Percentiles rank a stretch among this genome's conserved stretches.
Conservation (phyloP, 2,797 vertebrate species). For the Microctenopoma stevenorrisi region DNA sequence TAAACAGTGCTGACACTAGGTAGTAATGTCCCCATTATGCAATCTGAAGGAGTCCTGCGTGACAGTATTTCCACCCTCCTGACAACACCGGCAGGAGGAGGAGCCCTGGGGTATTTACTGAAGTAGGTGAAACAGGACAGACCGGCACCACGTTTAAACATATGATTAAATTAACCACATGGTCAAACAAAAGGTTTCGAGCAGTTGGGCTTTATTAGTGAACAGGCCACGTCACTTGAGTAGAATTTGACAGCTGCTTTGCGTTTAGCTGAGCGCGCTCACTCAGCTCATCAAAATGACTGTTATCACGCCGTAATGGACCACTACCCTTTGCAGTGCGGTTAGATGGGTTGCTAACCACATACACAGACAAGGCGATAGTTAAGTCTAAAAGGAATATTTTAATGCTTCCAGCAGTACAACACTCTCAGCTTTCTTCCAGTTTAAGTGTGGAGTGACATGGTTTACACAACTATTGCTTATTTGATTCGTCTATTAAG, state of each 20-base stretch:
- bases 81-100: constrained; percentile 41
- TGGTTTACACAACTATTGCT: constrained; percentile 34
- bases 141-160: constrained; percentile 41
- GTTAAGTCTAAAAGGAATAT: constrained; percentile 64
- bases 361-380: constrained; percentile 59
- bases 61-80: constrained; percentile 55
- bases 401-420: constrained; percentile 44
- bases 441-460: constrained; percentile 20
- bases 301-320: constrained; percentile 57
- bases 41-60: constrained; percentile 49
- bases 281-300: constrained; percentile 58
- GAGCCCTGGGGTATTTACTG: constrained; percentile 62
- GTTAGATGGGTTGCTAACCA: constrained; percentile 55
- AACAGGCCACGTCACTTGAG: constrained; percentile 39
- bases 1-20: constrained; percentile 20
- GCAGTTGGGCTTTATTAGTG: constrained; percentile 44
- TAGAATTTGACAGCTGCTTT: constrained; percentile 61
- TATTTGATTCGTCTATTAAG: constrained; percentile 61
- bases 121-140: constrained; percentile 59
- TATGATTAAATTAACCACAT: constrained; percentile 58
- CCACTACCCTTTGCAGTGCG: constrained; percentile 43
- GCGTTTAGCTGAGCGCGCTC: constrained; percentile 55
- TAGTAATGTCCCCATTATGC: constrained; percentile 3
- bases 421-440: neutral
- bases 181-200: constrained; percentile 53